Evolutionary conservation across 2,888 invertebrate genomes (phyloP).

Genomic region (Cactoblastis cactorum): DNA sequence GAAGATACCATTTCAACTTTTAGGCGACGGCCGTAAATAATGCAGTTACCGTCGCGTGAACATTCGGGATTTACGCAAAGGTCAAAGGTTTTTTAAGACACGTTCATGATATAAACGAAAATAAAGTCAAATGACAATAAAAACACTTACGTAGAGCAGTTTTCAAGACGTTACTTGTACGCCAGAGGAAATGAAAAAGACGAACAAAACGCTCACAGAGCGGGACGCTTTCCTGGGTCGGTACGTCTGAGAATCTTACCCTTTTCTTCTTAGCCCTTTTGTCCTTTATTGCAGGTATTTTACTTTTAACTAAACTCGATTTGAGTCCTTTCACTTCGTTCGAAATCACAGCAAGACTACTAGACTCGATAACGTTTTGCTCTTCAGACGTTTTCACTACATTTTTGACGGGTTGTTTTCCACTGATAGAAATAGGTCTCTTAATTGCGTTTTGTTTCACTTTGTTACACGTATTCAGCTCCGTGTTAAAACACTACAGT

Average conservation of each 20-base stretch:
- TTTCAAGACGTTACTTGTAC: slow-evolving; percentile 45
- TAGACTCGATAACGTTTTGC: slow-evolving; percentile 28
- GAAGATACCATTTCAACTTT: slow-evolving; percentile 27
- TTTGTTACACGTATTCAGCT: slow-evolving; percentile 34
- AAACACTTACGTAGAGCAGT: slow-evolving; percentile 53
- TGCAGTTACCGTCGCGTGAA: slow-evolving; percentile 31
- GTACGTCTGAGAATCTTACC: slow-evolving; percentile 57
- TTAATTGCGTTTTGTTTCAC: slow-evolving; percentile 30
- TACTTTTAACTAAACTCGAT: slow-evolving; percentile 53
- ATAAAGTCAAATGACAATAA: slow-evolving; percentile 29
- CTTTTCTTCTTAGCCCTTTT: slow-evolving; percentile 53
- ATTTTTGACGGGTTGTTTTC: slow-evolving; percentile 45
- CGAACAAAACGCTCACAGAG: slow-evolving; percentile 49
- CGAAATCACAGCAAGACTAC: slow-evolving; percentile 33
- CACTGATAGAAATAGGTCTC: slow-evolving; percentile 34
- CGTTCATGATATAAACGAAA: slow-evolving; percentile 19
- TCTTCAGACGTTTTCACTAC: slow-evolving; percentile 36
- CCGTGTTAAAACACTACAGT: slow-evolving; percentile 42
- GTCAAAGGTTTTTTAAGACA: slow-evolving; percentile 21
- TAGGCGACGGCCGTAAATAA: slow-evolving; percentile 30
- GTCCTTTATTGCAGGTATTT: slow-evolving; percentile 40
- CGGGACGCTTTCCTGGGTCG: slow-evolving; percentile 36
- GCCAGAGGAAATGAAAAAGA: slow-evolving; percentile 57
- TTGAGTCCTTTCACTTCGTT: slow-evolving; percentile 55
- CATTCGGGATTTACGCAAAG: slow-evolving; percentile 25